Percentiles rank a stretch among this genome's conserved stretches.
phyloP scores from a whole-genome alignment of 2,797 vertebrate species.

The Halcyon chelicuti region DNA sequence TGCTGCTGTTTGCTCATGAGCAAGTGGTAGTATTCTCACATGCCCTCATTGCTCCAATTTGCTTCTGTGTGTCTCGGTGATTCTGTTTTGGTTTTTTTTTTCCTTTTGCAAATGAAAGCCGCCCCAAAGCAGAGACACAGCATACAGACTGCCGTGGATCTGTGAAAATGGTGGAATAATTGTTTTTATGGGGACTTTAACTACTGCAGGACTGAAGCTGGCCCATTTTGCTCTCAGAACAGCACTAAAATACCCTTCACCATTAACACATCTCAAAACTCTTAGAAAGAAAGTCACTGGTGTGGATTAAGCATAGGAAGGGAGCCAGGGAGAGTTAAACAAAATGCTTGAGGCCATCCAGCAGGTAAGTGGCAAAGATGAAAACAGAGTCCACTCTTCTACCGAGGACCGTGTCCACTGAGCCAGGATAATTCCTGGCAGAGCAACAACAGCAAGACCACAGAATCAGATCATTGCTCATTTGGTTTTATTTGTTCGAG shows the following conservation, averaged over 20 bases:
- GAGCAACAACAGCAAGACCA: not conserved
- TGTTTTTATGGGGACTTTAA: not conserved
- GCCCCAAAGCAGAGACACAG: not conserved
- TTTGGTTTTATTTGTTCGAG: slow-evolving; percentile 55
- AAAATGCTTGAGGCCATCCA: not conserved
- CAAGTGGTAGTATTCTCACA: slow-evolving; percentile 48
- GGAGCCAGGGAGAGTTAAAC: not conserved
- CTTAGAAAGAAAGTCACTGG: not conserved
- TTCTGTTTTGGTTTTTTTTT: not conserved
- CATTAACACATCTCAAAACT: not conserved
- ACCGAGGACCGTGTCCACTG: not conserved
- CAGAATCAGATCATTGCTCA: slow-evolving; percentile 39
- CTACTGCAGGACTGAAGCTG: not conserved
- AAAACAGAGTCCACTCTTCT: not conserved
- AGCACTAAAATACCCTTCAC: not conserved
- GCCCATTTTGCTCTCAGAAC: not conserved
- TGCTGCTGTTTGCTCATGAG: slow-evolving; percentile 19
- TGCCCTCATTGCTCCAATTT: not conserved
- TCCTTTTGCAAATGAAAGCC: not conserved
- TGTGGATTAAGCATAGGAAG: not conserved
- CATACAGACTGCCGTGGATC: no score
- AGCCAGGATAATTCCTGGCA: slow-evolving; percentile 52
- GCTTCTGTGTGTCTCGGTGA: not conserved
- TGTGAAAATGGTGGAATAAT: not conserved
- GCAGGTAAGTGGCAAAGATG: slow-evolving; percentile 35